Evolutionary conservation across 2,888 invertebrate species (phyloP).

Genomic region (Temnothorax rugatulus): DNA sequence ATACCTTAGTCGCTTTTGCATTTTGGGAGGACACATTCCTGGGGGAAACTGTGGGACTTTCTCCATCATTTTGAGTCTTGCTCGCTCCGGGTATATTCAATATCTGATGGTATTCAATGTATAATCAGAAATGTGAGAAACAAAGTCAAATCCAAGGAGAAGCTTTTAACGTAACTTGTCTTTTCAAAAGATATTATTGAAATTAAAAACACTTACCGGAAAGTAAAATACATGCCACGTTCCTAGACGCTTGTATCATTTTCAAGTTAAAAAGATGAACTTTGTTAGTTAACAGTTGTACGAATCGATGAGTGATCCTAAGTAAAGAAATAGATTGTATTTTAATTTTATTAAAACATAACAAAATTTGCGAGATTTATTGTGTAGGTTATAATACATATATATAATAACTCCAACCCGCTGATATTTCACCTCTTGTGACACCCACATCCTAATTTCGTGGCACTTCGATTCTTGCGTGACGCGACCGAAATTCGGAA

Average conservation of each 20-base stretch:
- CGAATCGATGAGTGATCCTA: neutral
- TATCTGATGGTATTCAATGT: constrained; percentile 77
- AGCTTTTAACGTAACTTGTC: neutral
- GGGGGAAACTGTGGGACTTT: constrained; percentile 91
- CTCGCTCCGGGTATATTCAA: constrained; percentile 87
- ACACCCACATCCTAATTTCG: no score
- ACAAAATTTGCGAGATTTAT: no score
- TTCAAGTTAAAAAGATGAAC: neutral
- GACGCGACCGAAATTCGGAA: no score
- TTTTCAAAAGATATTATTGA: neutral
- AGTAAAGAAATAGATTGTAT: neutral
- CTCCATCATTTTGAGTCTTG: constrained; percentile 90
- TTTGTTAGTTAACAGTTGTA: neutral
- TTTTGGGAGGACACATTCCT: constrained; percentile 92
- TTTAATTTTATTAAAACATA: neutral
- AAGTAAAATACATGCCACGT: constrained; percentile 4
- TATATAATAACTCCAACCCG: no score
- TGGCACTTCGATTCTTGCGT: no score
- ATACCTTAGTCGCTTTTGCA: constrained; percentile 92
- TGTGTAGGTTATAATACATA: no score
- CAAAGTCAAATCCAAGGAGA: neutral
- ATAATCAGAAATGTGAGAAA: no score
- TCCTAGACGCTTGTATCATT: constrained; percentile 33
- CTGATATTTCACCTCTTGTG: no score
- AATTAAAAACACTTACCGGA: constrained; percentile 36